These are phyloP conservation scores for Nesospiza acunhae DNA, from an alignment of 2,113 vertebrate genomes.

Conservation along the genomic window DNA sequence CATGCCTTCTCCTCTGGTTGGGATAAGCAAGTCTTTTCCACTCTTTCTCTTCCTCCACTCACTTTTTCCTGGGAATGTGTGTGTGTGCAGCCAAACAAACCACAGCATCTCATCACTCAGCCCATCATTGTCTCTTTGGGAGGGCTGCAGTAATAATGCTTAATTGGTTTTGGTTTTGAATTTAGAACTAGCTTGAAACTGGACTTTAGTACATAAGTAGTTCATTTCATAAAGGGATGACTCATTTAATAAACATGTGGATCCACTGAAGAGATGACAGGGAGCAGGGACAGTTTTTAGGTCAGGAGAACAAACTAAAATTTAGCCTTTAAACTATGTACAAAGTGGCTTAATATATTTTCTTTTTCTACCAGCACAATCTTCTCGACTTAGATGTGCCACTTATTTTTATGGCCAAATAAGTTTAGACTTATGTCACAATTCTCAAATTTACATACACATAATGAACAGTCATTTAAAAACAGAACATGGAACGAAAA, in stretches of 20 bases:
- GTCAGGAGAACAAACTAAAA: neutral
- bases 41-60: neutral
- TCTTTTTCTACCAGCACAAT: neutral
- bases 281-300: neutral
- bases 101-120: neutral
- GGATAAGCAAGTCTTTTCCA: neutral
- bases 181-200: neutral
- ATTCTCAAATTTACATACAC: neutral
- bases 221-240: neutral
- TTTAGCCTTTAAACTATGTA: neutral
- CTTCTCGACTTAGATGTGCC: neutral
- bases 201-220: neutral
- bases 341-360: neutral
- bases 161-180: neutral
- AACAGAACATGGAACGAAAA: neutral
- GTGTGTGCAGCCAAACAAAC: neutral
- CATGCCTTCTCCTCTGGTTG: neutral
- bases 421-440: neutral
- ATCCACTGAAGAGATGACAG: neutral
- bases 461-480: neutral
- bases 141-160: neutral
- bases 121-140: neutral
- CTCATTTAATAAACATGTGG: neutral
- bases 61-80: neutral
- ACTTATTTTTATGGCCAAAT: neutral